Evolutionary conservation across 2,113 vertebrate genomes (phyloP).

Genomic region (Andinoacara biseriatus): DNA sequence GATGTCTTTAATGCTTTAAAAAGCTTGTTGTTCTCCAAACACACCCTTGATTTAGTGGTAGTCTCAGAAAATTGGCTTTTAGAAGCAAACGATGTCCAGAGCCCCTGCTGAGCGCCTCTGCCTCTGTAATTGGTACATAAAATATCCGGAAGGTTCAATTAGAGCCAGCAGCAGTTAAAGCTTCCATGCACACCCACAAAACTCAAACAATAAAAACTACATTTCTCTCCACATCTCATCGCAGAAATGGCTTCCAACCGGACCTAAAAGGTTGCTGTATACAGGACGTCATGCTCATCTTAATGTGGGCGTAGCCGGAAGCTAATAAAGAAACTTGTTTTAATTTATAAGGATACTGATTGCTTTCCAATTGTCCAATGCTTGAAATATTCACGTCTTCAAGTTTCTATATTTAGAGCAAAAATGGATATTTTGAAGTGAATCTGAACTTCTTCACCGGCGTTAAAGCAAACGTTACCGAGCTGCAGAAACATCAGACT

Average conservation of each 20-base stretch:
- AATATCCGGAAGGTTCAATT: constrained; percentile 35
- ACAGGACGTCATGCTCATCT: not conserved
- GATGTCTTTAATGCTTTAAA: constrained; percentile 31
- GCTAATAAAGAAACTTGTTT: constrained; percentile 14
- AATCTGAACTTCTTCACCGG: not conserved
- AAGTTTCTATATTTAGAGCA: not conserved
- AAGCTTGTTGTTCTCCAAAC: constrained; percentile 14
- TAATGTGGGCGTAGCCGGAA: not conserved
- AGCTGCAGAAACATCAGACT: too few relatives aligned
- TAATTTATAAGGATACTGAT: not conserved
- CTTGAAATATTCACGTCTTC: not conserved
- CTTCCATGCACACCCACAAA: not conserved
- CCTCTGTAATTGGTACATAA: constrained; percentile 42
- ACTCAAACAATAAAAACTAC: constrained; percentile 29
- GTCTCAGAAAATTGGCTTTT: constrained; percentile 4
- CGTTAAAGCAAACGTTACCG: too few relatives aligned
- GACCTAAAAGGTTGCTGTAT: not conserved
- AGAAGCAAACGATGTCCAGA: constrained; percentile 37
- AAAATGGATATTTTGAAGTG: not conserved
- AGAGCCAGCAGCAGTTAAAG: constrained; percentile 14
- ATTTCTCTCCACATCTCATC: not conserved
- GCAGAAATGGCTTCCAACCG: not conserved
- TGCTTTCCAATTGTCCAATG: not conserved
- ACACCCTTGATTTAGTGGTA: constrained; percentile 40
- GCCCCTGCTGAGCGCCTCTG: not conserved